A percentile compares a stretch with the other conserved stretches of the same genome.
phyloP scores from a whole-genome alignment of 1,140 invertebrate species.

The Saxidomus purpurata region DNA sequence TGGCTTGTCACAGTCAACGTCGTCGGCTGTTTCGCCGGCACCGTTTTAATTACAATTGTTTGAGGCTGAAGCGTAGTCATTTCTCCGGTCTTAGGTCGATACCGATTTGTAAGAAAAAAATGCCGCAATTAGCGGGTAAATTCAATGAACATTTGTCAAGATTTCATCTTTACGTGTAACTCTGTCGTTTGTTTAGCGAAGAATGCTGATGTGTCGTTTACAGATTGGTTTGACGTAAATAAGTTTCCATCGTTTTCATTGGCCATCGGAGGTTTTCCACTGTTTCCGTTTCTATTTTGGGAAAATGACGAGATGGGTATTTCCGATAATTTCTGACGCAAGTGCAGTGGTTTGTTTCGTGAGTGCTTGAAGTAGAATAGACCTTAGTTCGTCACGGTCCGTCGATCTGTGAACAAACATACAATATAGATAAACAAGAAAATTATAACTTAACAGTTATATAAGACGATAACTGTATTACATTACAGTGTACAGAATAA shows the following conservation, averaged over 20 bases:
- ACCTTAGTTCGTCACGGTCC: too few relatives aligned
- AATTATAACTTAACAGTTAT: too few relatives aligned
- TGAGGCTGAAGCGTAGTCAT: slow-evolving; percentile 74
- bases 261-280: neutral
- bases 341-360: neutral
- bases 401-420: too few relatives aligned
- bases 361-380: too few relatives aligned
- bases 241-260: slow-evolving; percentile 27
- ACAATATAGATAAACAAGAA: too few relatives aligned
- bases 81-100: slow-evolving; percentile 55
- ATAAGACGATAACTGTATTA: too few relatives aligned
- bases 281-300: slow-evolving; percentile 31
- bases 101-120: slow-evolving; percentile 31
- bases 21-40: slow-evolving; percentile 62
- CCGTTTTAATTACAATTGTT: slow-evolving; percentile 78
- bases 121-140: slow-evolving; percentile 40
- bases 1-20: slow-evolving; percentile 65
- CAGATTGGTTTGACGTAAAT: slow-evolving; percentile 68
- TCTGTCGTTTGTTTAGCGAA: slow-evolving; percentile 29
- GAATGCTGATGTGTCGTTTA: slow-evolving; percentile 72
- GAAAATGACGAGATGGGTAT: slow-evolving; percentile 31
- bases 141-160: slow-evolving; percentile 53
- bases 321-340: slow-evolving; percentile 56
- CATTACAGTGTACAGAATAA: too few relatives aligned
- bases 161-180: slow-evolving; percentile 65